Evolutionary conservation across 1,140 invertebrate species (phyloP).

Genomic region (Lamellibrachia luymesi): DNA sequence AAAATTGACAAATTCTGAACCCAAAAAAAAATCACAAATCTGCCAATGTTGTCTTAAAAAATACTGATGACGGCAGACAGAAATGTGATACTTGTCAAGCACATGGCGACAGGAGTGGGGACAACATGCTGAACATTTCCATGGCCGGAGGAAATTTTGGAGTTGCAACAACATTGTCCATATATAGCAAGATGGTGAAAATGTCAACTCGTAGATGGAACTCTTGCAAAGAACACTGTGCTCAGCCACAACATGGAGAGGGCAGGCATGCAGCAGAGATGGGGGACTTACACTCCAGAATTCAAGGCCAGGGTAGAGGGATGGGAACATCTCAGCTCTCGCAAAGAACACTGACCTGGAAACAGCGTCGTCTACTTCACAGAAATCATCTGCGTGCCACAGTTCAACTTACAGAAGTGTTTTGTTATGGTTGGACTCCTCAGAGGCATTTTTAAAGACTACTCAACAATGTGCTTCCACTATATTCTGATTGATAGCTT

Average conservation of each 20-base stretch:
- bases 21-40: too few species aligned
- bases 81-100: too few species aligned
- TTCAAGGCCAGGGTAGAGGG: background rate
- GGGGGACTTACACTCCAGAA: background rate
- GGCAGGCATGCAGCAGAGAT: background rate
- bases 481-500: too few species aligned
- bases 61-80: too few species aligned
- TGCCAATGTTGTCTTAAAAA: too few species aligned
- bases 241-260: background rate
- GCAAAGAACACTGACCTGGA: background rate
- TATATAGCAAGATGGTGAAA: background rate
- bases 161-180: too few species aligned
- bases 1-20: too few species aligned
- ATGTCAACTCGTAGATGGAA: background rate
- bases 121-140: too few species aligned
- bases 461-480: too few species aligned
- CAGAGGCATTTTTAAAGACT: background rate
- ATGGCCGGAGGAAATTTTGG: too few species aligned
- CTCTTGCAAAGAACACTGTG: background rate
- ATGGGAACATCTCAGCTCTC: slow-evolving; percentile 30
- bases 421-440: background rate
- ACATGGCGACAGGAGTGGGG: too few species aligned
- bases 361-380: background rate
- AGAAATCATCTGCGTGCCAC: background rate
- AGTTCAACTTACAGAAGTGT: background rate